Evolutionary conservation across 2,888 invertebrate species (phyloP).

Genomic region (Orthosia cruda): DNA sequence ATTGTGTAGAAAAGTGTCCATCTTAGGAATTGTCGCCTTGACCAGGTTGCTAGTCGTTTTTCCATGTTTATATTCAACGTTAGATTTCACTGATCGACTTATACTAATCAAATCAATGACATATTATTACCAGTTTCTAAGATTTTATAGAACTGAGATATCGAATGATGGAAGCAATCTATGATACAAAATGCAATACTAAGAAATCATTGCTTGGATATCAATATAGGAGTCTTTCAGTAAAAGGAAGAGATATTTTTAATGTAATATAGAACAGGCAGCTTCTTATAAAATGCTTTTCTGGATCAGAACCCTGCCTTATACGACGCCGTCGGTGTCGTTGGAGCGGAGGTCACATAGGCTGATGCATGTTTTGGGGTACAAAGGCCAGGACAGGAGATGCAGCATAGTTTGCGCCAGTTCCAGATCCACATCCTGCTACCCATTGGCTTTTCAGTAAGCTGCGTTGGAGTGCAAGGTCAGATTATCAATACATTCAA

Average conservation of each 20-base stretch:
- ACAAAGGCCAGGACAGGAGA: too few relatives aligned
- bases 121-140: not conserved
- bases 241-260: not conserved
- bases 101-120: conserved; percentile 30
- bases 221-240: not conserved
- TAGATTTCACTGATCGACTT: conserved; percentile 61
- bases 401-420: too few relatives aligned
- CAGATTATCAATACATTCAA: not conserved
- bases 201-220: not conserved
- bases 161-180: not conserved
- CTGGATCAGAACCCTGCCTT: too few relatives aligned
- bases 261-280: too few relatives aligned
- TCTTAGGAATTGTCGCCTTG: conserved; percentile 57
- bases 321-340: too few relatives aligned
- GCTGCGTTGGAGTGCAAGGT: not conserved
- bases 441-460: not conserved
- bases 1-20: conserved; percentile 64
- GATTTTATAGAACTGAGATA: not conserved
- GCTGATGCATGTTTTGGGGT: too few relatives aligned
- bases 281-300: too few relatives aligned
- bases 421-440: too few relatives aligned
- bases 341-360: too few relatives aligned
- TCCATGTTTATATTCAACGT: conserved; percentile 47
- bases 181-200: not conserved
- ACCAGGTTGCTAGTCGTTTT: conserved; percentile 53